A percentile compares a stretch with the other conserved stretches of the same genome.
phyloP scores from a whole-genome alignment of 92 coral and sea anemone species.

The Umimayanthus kanabou region DNA sequence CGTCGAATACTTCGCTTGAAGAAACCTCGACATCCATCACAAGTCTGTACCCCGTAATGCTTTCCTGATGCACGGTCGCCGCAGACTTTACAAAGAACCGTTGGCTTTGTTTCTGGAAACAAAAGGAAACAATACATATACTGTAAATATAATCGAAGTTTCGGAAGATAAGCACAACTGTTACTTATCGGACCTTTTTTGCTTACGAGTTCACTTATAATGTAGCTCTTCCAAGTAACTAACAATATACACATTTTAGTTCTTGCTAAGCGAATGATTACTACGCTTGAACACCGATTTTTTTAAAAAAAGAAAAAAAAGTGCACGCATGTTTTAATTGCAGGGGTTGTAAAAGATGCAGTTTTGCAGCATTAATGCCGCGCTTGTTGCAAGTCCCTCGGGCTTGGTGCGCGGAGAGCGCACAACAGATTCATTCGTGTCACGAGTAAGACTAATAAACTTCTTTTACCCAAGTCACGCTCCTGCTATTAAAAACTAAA shows the following conservation, averaged over 20 bases:
- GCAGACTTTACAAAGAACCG: slow-evolving; percentile 83
- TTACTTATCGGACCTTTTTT: background rate
- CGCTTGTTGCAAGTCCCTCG: background rate
- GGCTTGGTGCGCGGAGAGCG: background rate
- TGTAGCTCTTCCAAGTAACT: background rate
- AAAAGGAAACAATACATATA: slow-evolving; percentile 26
- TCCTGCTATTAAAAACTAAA: background rate
- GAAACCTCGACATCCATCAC: slow-evolving; percentile 97
- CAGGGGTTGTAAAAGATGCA: background rate
- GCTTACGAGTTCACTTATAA: background rate
- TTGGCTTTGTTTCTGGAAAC: slow-evolving; percentile 69
- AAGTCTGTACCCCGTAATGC: slow-evolving; percentile 92
- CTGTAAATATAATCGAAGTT: slow-evolving; percentile 28
- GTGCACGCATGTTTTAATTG: background rate
- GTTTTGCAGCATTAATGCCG: slow-evolving; percentile 38
- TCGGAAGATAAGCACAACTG: background rate
- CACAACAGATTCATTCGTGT: background rate
- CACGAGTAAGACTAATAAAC: background rate
- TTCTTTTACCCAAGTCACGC: background rate
- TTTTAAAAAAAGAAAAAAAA: background rate
- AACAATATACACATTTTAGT: background rate
- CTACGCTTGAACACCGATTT: background rate
- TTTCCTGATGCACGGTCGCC: slow-evolving; percentile 97
- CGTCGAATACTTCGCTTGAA: slow-evolving; percentile 95
- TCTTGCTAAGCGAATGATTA: background rate